Percentiles rank a stretch among this genome's conserved stretches.
phyloP scores from a whole-genome alignment of 1,140 invertebrate genomes.

The Eurytemora carolleeae region DNA sequence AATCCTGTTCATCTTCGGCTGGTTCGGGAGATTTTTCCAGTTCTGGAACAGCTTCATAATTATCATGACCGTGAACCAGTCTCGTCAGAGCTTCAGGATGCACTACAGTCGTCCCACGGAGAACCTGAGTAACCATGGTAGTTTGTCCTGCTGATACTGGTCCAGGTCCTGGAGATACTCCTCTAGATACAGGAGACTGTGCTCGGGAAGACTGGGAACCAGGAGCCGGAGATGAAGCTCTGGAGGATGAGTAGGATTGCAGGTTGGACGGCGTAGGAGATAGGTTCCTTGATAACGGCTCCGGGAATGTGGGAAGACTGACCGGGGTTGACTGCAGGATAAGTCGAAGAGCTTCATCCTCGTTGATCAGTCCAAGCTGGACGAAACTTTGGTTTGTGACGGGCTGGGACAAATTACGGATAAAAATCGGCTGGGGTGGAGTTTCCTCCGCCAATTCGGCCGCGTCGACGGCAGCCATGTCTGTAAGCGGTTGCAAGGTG shows the following conservation, averaged over 20 bases:
- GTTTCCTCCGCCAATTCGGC: not conserved
- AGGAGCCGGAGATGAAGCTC: not conserved
- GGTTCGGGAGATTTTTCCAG: too few species aligned
- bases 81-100: too few species aligned
- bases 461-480: not conserved
- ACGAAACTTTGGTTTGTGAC: not conserved
- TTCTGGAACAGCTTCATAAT: too few species aligned
- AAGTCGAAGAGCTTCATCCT: conserved; percentile 11
- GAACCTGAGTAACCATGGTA: too few species aligned
- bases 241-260: not conserved
- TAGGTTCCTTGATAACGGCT: not conserved
- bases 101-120: too few species aligned
- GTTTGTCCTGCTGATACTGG: too few species aligned
- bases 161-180: too few species aligned
- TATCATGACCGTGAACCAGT: too few species aligned
- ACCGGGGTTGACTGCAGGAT: not conserved
- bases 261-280: not conserved
- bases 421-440: not conserved
- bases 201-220: not conserved
- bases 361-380: conserved; percentile 6
- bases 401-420: not conserved
- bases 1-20: too few species aligned
- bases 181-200: too few species aligned
- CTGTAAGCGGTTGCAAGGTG: not conserved
- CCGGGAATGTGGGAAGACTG: conserved; percentile 1